phyloP scores from a whole-genome alignment of 2,797 vertebrate genomes.

The Enteromius argenteus region DNA sequence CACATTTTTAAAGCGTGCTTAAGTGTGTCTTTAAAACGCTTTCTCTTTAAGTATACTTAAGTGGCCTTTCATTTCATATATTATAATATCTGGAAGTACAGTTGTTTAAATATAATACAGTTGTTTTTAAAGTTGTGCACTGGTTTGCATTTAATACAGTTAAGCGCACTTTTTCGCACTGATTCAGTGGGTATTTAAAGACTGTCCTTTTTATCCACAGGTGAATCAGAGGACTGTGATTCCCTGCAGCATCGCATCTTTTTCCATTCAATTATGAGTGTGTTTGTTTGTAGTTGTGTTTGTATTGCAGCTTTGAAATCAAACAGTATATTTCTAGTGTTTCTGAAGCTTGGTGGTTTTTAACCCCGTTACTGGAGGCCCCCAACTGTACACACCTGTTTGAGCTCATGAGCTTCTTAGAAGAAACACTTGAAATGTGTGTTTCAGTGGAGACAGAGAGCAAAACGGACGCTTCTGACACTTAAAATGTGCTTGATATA shows the following conservation, averaged over 20 bases:
- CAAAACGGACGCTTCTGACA: conserved; percentile 17
- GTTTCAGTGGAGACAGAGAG: not conserved
- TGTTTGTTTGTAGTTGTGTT: conserved; percentile 6
- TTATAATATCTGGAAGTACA: not conserved
- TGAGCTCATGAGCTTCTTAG: not conserved
- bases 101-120: not conserved
- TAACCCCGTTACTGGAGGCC: not conserved
- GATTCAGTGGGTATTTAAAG: not conserved
- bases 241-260: not conserved
- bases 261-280: not conserved
- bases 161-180: not conserved
- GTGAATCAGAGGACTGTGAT: not conserved
- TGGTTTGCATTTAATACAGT: not conserved
- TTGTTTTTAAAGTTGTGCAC: not conserved
- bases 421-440: not conserved
- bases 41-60: not conserved
- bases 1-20: not conserved
- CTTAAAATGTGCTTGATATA: conserved; percentile 6
- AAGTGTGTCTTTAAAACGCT: not conserved
- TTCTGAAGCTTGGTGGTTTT: not conserved
- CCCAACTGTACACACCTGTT: not conserved
- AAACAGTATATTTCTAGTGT: not conserved
- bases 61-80: not conserved
- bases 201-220: conserved; percentile 4
- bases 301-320: not conserved